Evolutionary conservation across 2,888 invertebrate genomes (phyloP), one percentile per base, ranked within the genome.

Genomic region (Lepetodrilus schrolli): DNA sequence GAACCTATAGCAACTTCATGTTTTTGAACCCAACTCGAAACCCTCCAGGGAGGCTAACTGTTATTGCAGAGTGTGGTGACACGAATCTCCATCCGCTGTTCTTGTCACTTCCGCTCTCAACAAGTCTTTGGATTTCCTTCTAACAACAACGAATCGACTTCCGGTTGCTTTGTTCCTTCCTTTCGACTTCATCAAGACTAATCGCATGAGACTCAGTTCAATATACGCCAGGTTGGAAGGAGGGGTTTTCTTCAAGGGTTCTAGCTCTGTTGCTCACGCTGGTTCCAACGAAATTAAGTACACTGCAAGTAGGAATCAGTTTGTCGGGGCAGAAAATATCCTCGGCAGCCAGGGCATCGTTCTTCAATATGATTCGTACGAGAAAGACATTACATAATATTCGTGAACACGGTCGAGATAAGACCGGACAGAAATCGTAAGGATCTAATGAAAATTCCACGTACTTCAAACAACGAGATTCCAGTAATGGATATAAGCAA

Each of bases 1-100:
- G 20, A 4, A 78, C 75, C 5, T 80, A 75, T 49, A 73, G 75
- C 30, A 79, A 80, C 65, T 78, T 78, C 47, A 65, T 75, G 30
- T 43, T 36, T 7, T 20, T 75, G 8, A 79, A 78, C 36, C 70
- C 71, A 4, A 20, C 51, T 2, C 21, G 66, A 17, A 65, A 36
- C 37, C 75, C 70, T 0, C 48, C 70, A 1, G 38, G 10, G 2
- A 20, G 65, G 1, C 26, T 50, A 13, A 58, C 66, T 5, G 50
- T 70, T 7, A 58, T 76, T 23, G 73, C 36, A 37, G 26, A 49
- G 51, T 70, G 51, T 26, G 38, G 43, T 13, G 17, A 70, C 21
- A 20, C 70, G 36, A 51, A 47, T 17, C 17, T 26, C 5, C 38
- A 38, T n/a, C 37, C 70, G 4, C 26, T 70, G 20, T 37, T 70